A percentile compares a stretch with the other conserved stretches of the same genome.
phyloP scores from a whole-genome alignment of 1,140 invertebrate genomes.

The Oncopodura yosiiana region DNA sequence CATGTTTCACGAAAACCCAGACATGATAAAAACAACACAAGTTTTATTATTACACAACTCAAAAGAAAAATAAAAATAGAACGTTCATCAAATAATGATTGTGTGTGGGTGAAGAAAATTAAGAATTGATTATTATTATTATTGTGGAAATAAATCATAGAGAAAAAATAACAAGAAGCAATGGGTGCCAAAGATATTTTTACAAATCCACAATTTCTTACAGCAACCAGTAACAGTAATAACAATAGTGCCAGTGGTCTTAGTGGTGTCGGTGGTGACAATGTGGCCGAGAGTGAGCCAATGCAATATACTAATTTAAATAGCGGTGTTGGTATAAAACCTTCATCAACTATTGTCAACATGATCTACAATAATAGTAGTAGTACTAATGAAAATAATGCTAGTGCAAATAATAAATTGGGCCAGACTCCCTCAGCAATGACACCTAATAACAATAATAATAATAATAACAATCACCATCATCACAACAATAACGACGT shows the following conservation, averaged over 20 bases:
- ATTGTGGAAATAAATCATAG: background rate
- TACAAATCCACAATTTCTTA: constrained; percentile 24
- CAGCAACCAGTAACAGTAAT: background rate
- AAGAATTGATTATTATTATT: background rate
- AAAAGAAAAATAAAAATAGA: background rate
- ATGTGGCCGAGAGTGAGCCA: background rate
- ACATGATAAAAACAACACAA: no score
- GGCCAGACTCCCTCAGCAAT: background rate
- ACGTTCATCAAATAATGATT: background rate
- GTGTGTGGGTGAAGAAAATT: background rate
- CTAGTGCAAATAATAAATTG: background rate
- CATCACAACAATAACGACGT: no score
- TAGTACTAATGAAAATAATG: background rate
- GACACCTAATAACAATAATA: background rate
- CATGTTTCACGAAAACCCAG: no score
- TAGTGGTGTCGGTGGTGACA: background rate
- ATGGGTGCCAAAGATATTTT: constrained; percentile 31
- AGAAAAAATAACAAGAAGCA: background rate
- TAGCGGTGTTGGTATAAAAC: no score
- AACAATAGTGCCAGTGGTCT: background rate
- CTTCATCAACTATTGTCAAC: no score
- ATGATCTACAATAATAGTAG: background rate
- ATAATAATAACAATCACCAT: background rate
- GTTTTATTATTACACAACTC: no score
- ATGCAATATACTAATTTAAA: no score